Evolutionary conservation across 1,140 invertebrate genomes (phyloP), one percentile per base, ranked within the genome.

Genomic region (Stenopsyche tienmushanensis): DNA sequence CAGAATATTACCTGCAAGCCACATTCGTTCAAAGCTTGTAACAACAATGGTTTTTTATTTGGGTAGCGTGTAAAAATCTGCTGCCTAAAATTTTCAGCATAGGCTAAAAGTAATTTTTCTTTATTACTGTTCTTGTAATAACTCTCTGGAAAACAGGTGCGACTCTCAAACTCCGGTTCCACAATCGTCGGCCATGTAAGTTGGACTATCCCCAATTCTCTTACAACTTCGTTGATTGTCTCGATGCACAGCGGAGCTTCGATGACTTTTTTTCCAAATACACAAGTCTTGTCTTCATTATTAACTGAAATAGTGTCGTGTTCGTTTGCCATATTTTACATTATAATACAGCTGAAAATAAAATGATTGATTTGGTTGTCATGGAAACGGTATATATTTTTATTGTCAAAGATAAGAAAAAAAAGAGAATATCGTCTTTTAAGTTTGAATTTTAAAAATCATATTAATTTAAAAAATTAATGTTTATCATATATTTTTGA

Each of bases 1-100:
- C 5, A 18, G 23, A 21, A 5, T 71, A 67, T 72, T 76, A 88
- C 87, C 83, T 89, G 86, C 34, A 88, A 73, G 42, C 85, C 85
- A 74, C 90, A 94, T 78, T 95, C 93, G 78, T 96, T 96, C 42
- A 87, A 83, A 44, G 86, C 84, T 21, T 87, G 89, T 13, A 96
- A 74, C 25, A 94, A 79, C 41, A 94, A 73, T 8, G 89, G 88
- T 68, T 87, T 88, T 62, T 90, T 81, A 52, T 86, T 76, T 1
- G 84, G 82, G 75, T 87, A 90, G 52, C 86, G 79, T 62, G 83
- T 80, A 18, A 80, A 77, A 80, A 88, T 93, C 71, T 95, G 93
- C 65, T 84, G 83, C 45, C 92, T 83, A 75, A 95, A 96, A 75
- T 94, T 95, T 75, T 92, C 89, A 0, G 88, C 87, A 71, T 90